Evolutionary conservation across 2,888 invertebrate species (phyloP).

Genomic region (Dolomedes plantarius): DNA sequence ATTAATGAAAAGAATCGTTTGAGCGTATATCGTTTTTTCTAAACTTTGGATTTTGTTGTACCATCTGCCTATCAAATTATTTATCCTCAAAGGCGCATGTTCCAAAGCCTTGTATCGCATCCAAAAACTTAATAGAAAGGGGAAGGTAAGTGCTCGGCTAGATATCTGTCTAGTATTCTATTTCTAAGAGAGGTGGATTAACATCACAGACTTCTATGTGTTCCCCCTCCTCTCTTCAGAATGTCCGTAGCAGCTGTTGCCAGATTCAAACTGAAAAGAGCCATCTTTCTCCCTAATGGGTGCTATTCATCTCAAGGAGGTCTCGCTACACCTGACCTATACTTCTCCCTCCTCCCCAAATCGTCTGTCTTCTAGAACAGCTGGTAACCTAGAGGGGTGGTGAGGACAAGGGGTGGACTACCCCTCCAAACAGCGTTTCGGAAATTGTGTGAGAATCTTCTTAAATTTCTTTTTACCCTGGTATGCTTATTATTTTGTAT

Average conservation of each 20-base stretch:
- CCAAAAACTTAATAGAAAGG: too few relatives aligned
- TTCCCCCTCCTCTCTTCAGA: neutral
- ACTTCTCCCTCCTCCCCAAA: conserved; percentile 36
- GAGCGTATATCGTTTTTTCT: too few relatives aligned
- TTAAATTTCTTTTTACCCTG: conserved; percentile 30
- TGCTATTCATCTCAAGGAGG: conserved; percentile 58
- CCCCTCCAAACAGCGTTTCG: conserved; percentile 19
- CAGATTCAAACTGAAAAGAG: conserved; percentile 50
- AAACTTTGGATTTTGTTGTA: too few relatives aligned
- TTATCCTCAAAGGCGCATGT: too few relatives aligned
- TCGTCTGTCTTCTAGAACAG: conserved; percentile 48
- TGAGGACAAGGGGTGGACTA: neutral
- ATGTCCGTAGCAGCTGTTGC: conserved; percentile 54
- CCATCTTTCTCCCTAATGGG: conserved; percentile 67
- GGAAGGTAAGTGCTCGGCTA: too few relatives aligned
- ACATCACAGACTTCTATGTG: neutral
- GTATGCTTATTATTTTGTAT: conserved; percentile 5
- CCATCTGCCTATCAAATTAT: too few relatives aligned
- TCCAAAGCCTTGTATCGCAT: too few relatives aligned
- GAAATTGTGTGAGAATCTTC: conserved; percentile 15
- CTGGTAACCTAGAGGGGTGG: conserved; percentile 24
- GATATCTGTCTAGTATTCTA: too few relatives aligned
- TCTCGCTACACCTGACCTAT: conserved; percentile 53
- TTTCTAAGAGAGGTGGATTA: neutral
- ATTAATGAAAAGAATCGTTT: too few relatives aligned